These are phyloP conservation scores for Hippopotamus amphibius DNA, from an alignment of 2,113 vertebrate species.

Conservation along the genomic window DNA sequence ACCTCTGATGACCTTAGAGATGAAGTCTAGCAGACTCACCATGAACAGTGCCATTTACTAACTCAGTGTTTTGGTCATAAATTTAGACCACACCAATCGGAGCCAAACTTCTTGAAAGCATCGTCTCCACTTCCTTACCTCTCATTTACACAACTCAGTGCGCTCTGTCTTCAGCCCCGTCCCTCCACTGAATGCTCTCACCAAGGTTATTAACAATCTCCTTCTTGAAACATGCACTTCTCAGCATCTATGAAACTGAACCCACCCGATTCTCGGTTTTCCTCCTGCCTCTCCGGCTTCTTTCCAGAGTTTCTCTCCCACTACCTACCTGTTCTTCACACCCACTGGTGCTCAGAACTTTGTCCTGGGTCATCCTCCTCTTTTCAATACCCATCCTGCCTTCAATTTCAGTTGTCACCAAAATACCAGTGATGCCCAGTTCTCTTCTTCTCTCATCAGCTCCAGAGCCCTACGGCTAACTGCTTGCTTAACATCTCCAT, in stretches of 20 bases:
- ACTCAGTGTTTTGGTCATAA: not conserved
- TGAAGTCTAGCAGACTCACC: not conserved
- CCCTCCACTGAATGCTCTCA: not conserved
- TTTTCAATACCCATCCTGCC: not conserved
- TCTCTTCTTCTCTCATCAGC: not conserved
- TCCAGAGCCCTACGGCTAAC: not conserved
- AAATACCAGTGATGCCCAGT: not conserved
- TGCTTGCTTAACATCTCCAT: not conserved
- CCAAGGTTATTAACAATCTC: not conserved
- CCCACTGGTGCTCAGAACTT: not conserved
- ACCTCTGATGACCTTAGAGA: not conserved
- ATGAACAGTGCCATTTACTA: not conserved
- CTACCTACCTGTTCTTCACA: not conserved
- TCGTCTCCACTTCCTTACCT: not conserved
- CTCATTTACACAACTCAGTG: not conserved
- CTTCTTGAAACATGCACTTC: not conserved
- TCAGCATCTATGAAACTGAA: not conserved
- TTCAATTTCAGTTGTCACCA: not conserved
- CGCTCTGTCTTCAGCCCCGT: not conserved
- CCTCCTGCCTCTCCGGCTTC: not conserved
- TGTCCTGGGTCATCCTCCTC: not conserved
- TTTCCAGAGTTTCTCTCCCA: not conserved
- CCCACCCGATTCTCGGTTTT: not conserved
- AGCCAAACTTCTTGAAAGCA: slow-evolving; percentile 18
- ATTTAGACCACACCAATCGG: not conserved